Evolutionary conservation across 1,140 invertebrate species (phyloP).

Genomic region (Pachypeltis micranthus): DNA sequence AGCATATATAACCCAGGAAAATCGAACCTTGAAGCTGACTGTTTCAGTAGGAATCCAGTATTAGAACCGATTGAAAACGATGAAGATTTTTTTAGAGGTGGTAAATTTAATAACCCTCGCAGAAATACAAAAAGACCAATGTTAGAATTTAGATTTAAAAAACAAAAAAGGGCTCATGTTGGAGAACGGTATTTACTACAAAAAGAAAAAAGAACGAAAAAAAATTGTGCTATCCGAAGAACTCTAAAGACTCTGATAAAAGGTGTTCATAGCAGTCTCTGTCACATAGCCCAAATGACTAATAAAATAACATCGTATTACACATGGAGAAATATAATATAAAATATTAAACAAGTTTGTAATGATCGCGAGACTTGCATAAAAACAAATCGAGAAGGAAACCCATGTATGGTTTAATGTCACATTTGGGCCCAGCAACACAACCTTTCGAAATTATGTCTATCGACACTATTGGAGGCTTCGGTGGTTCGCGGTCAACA

Average conservation of each 20-base stretch:
- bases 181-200: neutral
- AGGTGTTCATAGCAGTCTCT: neutral
- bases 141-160: neutral
- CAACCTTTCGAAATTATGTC: constrained; percentile 33
- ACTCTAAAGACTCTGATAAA: constrained; percentile 1
- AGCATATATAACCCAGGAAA: constrained; percentile 26
- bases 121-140: constrained; percentile 7
- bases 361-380: constrained; percentile 19
- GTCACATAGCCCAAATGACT: constrained; percentile 18
- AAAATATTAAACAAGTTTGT: neutral
- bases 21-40: constrained; percentile 17
- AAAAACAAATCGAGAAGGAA: constrained; percentile 25
- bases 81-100: constrained; percentile 1
- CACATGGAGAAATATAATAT: constrained; percentile 12
- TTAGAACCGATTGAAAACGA: constrained; percentile 3
- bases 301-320: constrained; percentile 19
- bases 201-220: neutral
- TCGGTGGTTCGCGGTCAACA: constrained; percentile 29
- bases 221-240: constrained; percentile 5
- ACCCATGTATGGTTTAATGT: constrained; percentile 23
- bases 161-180: no score
- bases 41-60: constrained; percentile 10
- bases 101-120: constrained; percentile 7
- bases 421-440: constrained; percentile 24
- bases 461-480: constrained; percentile 32